Conservation (phyloP, 2,113 vertebrate species). For the Girardinichthys multiradiatus region DNA sequence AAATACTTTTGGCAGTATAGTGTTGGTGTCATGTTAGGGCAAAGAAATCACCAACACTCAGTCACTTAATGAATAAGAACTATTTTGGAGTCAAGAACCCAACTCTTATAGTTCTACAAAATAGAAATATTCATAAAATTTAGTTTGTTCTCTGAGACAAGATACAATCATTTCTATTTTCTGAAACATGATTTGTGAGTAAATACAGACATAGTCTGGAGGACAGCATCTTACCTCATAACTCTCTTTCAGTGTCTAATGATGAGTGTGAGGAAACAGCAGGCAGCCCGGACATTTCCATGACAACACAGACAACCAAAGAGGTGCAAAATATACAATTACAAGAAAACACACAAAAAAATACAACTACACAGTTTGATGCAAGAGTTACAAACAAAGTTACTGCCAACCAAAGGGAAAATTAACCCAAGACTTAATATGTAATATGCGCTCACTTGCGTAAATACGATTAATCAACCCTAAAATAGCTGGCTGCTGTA, state of each 20-base stretch:
- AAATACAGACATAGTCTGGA: not conserved
- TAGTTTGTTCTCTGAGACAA: not conserved
- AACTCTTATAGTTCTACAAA: too few relatives aligned
- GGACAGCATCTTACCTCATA: constrained; percentile 90
- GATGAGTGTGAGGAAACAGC: constrained; percentile 88
- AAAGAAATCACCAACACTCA: too few relatives aligned
- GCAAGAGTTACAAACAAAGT: constrained; percentile 76
- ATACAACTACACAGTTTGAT: constrained; percentile 11
- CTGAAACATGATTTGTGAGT: not conserved
- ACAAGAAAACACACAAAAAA: constrained; percentile 50
- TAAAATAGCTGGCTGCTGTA: not conserved
- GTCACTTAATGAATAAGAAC: too few relatives aligned
- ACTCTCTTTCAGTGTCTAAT: constrained; percentile 98
- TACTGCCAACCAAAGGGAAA: not conserved
- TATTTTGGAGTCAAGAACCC: too few relatives aligned
- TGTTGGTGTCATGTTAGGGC: too few relatives aligned
- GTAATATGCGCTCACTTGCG: not conserved
- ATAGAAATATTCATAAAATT: too few relatives aligned
- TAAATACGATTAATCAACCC: not conserved
- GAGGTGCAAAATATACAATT: constrained; percentile 73
- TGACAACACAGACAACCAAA: constrained; percentile 87
- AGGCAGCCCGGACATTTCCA: constrained; percentile 89
- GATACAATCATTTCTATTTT: not conserved
- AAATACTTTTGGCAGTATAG: too few relatives aligned
- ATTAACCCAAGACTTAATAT: not conserved